Percentiles rank a stretch among this genome's conserved stretches.
Conservation (phyloP, 2,888 invertebrate genomes). For the Drosophila kuntzei region DNA sequence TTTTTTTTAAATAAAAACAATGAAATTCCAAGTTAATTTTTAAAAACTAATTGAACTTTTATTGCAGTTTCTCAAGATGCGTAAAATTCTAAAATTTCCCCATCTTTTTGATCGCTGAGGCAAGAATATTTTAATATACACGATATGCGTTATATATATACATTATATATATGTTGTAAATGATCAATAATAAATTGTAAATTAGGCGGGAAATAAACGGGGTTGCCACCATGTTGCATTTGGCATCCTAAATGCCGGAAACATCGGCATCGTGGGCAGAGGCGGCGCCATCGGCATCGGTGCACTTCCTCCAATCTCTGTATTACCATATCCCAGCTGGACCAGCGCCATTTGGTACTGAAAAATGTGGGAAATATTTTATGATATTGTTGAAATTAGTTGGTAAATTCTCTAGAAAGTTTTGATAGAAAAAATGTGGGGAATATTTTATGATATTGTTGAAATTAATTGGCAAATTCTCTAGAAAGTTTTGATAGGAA, state of each 20-base stretch:
- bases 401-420: too few relatives aligned
- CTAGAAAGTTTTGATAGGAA: too few relatives aligned
- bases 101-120: constrained; percentile 62
- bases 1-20: constrained; percentile 51
- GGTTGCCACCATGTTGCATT: constrained; percentile 23
- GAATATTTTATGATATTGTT: too few relatives aligned
- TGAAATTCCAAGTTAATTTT: constrained; percentile 34
- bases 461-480: too few relatives aligned
- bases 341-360: constrained; percentile 33
- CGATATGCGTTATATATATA: constrained; percentile 11
- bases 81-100: constrained; percentile 57
- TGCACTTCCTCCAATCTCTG: background rate
- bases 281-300: constrained; percentile 14
- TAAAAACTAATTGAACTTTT: constrained; percentile 6
- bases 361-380: background rate
- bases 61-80: constrained; percentile 67
- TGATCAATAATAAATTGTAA: constrained; percentile 30
- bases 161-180: constrained; percentile 24
- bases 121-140: constrained; percentile 6
- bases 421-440: too few relatives aligned
- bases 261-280: constrained; percentile 20
- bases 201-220: constrained; percentile 17
- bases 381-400: too few relatives aligned
- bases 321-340: constrained; percentile 8
- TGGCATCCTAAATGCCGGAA: constrained; percentile 28